phyloP scores from a whole-genome alignment of 2,888 invertebrate genomes.

The Cacoxenus indagator region DNA sequence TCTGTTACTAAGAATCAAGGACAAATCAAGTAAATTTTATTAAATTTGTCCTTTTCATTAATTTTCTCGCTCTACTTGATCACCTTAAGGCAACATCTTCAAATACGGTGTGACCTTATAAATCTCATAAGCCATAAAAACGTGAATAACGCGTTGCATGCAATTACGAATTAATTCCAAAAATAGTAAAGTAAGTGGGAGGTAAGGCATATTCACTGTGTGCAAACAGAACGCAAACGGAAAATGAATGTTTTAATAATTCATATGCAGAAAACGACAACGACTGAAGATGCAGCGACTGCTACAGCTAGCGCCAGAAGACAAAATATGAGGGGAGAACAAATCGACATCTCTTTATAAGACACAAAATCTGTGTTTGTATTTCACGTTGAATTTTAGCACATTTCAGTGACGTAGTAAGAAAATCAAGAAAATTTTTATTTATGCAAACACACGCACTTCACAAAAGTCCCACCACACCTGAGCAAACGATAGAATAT shows the following conservation, averaged over 20 bases:
- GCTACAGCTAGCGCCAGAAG: background rate
- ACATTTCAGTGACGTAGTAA: background rate
- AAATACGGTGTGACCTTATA: background rate
- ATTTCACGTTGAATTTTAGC: constrained; percentile 3
- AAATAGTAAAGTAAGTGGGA: background rate
- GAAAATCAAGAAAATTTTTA: background rate
- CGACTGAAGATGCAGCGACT: background rate
- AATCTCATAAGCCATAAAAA: constrained; percentile 8
- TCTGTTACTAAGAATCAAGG: background rate
- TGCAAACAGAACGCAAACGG: constrained; percentile 8
- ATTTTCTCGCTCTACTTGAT: background rate
- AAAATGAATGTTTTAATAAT: constrained; percentile 17
- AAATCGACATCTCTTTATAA: background rate
- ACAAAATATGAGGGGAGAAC: background rate
- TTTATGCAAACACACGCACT: background rate
- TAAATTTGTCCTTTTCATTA: background rate
- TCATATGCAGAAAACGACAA: constrained; percentile 1
- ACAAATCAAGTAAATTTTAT: background rate
- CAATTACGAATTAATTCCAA: background rate
- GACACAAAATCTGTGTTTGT: constrained; percentile 6
- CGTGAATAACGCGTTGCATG: background rate
- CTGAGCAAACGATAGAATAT: constrained; percentile 1
- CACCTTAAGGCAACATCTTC: background rate
- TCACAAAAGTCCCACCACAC: background rate
- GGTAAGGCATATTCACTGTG: background rate